These are phyloP conservation scores for Scolopax bukidnonensis DNA, from an alignment of 2,797 vertebrate genomes.

Conservation along the genomic window DNA sequence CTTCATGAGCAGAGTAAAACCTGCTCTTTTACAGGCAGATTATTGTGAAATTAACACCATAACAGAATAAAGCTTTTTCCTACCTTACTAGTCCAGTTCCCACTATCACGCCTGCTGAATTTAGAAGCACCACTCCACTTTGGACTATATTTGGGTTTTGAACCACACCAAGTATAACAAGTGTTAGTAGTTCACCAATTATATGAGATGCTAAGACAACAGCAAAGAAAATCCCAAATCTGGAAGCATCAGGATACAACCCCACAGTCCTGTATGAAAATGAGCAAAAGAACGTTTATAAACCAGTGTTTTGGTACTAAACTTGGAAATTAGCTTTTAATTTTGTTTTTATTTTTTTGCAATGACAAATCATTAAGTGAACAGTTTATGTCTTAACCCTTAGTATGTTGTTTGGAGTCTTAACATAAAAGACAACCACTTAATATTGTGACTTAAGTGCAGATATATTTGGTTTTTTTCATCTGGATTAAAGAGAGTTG, in stretches of 20 bases:
- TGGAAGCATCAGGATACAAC: constrained; percentile 85
- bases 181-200: constrained; percentile 87
- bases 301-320: neutral
- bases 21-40: neutral
- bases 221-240: constrained; percentile 90
- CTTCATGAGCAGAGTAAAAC: neutral
- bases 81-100: constrained; percentile 94
- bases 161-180: constrained; percentile 88
- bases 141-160: constrained; percentile 92
- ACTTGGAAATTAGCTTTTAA: neutral
- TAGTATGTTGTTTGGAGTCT: neutral
- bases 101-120: constrained; percentile 87
- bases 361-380: neutral
- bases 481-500: neutral
- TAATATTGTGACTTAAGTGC: rapidly evolving
- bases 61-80: neutral
- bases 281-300: neutral
- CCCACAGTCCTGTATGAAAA: constrained; percentile 85
- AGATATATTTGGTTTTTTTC: neutral
- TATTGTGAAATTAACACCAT: neutral
- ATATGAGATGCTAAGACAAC: constrained; percentile 89
- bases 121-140: constrained; percentile 88
- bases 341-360: neutral
- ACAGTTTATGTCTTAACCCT: neutral
- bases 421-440: neutral